Base-by-base conservation (phyloP, 2,797 vertebrate genomes). In the Lates japonicus region DNA sequence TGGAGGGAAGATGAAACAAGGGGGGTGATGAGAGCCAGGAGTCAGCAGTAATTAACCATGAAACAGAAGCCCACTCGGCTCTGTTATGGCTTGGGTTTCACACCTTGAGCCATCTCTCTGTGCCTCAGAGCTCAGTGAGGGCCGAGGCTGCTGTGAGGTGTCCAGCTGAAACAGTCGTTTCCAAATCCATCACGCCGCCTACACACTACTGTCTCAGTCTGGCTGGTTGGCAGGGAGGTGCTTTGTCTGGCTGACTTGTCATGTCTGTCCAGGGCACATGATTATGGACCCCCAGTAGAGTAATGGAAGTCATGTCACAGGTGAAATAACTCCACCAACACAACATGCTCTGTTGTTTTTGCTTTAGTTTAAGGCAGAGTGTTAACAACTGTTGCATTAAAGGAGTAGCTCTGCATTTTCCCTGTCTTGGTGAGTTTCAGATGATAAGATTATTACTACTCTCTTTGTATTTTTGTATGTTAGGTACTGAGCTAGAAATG, bases 41-140 rank as follows among this genome's bases (percentile, higher is more conserved):
- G 90, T 90, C 90, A 78, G 87, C 90, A 84, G 93, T 96, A 96
- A 97, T 96, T 96, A 96, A 87, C 90, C 91, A 91, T 94, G 92
- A 94, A 95, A 94, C 95, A 94, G 95, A 94, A 93, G 87, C 89
- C 94, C 87, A 84, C 91, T 84, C 79, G 84, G 80, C 90, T 93
- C 88, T 88, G 94, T 90, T 90, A 81, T 80, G 92, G 87, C 93
- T 86, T 1, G 13, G 73, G 76, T 83, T 87, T 90, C 88, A 89
- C 86, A 91, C 90, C 89, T 87, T 74, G 62, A 82, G 81, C 83
- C 80, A 52, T 84, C 85, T 74, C 78, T 72, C 51, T 3, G 20
- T 74, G 85, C 78, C 90, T 79, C 71, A 17, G 68, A 67, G 82
- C 86, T 80, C 83, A 33, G 85, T 14, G n/a, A 82, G 80, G 62